Conservation (phyloP, 1,140 invertebrate species). For the Reticulitermes speratus region DNA sequence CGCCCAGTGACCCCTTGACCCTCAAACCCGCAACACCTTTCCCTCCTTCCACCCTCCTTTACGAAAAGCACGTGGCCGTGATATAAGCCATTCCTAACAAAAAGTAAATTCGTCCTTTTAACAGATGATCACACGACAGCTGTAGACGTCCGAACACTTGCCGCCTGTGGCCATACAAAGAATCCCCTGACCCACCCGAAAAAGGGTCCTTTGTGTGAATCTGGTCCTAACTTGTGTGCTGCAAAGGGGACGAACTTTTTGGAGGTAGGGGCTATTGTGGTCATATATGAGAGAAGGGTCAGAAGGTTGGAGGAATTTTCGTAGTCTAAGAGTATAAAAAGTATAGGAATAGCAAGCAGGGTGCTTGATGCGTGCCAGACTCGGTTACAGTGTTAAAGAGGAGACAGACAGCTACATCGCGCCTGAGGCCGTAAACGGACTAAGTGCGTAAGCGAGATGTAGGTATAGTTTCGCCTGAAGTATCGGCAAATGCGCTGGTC, state of each 20-base stretch:
- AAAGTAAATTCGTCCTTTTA: not conserved
- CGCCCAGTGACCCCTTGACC: conserved; percentile 10
- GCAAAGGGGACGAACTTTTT: not conserved
- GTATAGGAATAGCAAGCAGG: not conserved
- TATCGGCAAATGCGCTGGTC: too few relatives aligned
- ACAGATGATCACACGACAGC: not conserved
- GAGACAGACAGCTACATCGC: not conserved
- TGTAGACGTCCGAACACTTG: not conserved
- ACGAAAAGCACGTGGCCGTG: not conserved
- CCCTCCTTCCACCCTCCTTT: not conserved
- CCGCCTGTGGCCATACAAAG: not conserved
- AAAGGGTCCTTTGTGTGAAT: not conserved
- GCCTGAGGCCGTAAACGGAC: not conserved
- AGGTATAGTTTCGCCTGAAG: not conserved
- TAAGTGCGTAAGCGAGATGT: not conserved
- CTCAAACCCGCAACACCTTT: not conserved
- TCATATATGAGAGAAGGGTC: not conserved
- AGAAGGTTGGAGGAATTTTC: not conserved
- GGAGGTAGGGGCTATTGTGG: not conserved
- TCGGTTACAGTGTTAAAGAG: not conserved
- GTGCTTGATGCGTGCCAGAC: not conserved
- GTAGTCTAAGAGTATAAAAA: not conserved
- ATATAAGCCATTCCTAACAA: not conserved
- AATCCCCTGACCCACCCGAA: not conserved
- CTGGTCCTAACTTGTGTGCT: not conserved